phyloP scores from a whole-genome alignment of 1,140 invertebrate genomes.

The Galleria mellonella region DNA sequence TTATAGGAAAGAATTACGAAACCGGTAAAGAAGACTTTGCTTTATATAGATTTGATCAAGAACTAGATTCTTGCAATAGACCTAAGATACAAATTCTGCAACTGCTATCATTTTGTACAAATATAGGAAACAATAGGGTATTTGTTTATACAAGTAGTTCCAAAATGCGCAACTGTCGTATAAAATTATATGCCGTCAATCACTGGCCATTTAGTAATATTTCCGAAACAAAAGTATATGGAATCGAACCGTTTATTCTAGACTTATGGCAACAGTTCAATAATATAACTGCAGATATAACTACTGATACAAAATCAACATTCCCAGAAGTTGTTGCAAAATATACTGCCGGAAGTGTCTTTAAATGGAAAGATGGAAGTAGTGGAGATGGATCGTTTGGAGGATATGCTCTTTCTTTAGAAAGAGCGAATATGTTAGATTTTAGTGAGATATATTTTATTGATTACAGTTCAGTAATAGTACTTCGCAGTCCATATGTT shows the following conservation, averaged over 20 bases:
- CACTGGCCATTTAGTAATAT: conserved; percentile 9
- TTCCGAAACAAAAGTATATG: not conserved
- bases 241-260: not conserved
- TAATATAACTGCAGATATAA: conserved; percentile 2
- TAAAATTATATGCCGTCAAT: conserved; percentile 3
- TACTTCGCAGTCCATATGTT: conserved; percentile 4
- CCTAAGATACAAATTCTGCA: conserved; percentile 3
- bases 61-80: conserved; percentile 7
- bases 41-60: conserved; percentile 4
- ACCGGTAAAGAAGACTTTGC: conserved; percentile 1
- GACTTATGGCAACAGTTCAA: not conserved
- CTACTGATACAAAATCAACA: not conserved
- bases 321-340: not conserved
- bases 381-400: conserved; percentile 8
- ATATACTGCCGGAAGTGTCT: not conserved
- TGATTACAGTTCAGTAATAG: conserved; percentile 8
- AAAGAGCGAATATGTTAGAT: conserved; percentile 3
- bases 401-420: conserved; percentile 4
- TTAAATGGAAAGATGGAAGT: not conserved
- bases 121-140: not conserved
- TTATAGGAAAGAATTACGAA: conserved; percentile 4
- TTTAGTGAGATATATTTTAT: conserved; percentile 10
- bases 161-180: not conserved
- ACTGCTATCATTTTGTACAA: conserved; percentile 1
- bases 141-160: not conserved